A percentile compares a stretch with the other conserved stretches of the same genome.
Conservation (phyloP, 2,113 vertebrate species). For the Hassar affinis region DNA sequence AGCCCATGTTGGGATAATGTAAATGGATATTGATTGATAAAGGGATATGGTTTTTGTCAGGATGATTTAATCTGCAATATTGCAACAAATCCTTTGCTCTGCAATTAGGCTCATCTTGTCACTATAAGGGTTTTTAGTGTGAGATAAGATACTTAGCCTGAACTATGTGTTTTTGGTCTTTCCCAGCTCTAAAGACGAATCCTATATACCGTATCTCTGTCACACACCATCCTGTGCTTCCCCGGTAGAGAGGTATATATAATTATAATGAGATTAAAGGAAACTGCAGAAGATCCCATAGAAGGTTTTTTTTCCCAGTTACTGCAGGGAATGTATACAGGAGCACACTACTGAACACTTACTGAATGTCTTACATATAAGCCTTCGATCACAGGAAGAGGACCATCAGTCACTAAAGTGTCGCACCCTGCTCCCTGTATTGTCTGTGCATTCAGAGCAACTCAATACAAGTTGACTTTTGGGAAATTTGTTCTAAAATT, state of each 20-base stretch:
- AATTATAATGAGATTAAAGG: not conserved
- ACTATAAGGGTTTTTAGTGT: not conserved
- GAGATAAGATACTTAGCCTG: not conserved
- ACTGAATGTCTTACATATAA: conserved; percentile 30
- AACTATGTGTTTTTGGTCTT: conserved; percentile 13
- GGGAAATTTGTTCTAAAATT: not conserved
- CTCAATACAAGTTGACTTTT: not conserved
- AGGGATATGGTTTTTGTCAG: not conserved
- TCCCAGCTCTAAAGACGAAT: not conserved
- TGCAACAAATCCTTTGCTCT: not conserved
- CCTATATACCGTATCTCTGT: not conserved
- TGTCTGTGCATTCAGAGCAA: not conserved
- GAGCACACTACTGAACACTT: not conserved
- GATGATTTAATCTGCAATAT: not conserved
- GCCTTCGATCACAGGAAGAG: conserved; percentile 9
- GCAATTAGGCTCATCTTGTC: not conserved
- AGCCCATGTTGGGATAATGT: conserved; percentile 46
- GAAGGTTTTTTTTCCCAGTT: not conserved
- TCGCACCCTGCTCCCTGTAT: not conserved
- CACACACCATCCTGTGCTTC: conserved; percentile 9
- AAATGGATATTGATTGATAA: not conserved
- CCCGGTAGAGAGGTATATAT: not conserved
- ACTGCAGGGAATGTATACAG: not conserved
- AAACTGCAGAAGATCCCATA: not conserved
- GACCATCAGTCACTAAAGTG: not conserved